Evolutionary conservation across 2,888 invertebrate species (phyloP), one percentile per base, ranked within the genome.

Genomic region (Malthinus flaveolus): DNA sequence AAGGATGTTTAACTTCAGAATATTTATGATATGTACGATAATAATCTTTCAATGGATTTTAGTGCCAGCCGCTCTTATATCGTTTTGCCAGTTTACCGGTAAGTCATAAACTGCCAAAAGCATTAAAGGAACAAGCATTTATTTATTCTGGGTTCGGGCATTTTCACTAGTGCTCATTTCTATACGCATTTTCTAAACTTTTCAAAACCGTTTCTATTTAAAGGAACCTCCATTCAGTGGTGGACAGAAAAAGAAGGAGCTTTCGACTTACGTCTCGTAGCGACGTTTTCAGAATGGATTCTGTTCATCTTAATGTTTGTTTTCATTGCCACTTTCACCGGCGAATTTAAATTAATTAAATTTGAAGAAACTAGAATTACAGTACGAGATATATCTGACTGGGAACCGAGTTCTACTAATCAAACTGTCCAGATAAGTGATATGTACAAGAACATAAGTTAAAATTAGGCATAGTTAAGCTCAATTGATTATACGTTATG

Each of bases 171-270:
- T n/a, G n/a, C n/a, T n/a, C n/a, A n/a, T n/a, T n/a, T n/a, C n/a
- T n/a, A n/a, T n/a, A n/a, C n/a, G n/a, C 4, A 7, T 10, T 36
- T 10, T 1, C 1, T 36, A 11, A 35, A 1, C 7, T 10, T 10
- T 3, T 36, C 2, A 23, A 23, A 23, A 23, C 5, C 23, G 2
- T 23, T 23, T 3, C 23, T 33, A n/a, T n/a, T 59, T 49, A 12
- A 36, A 58, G 63, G 62, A 32, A 32, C 57, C 10, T 32, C 45
- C 7, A 46, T 64, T 23, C 46, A 59, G 9, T 56, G 56, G 12
- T 67, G 67, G 67, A 61, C 61, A 7, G 45, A 61, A 51, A 47
- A 61, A 37, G 62, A 66, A 37, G 62, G 56, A 23, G 66, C 59
- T 1, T 66, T 57, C 31, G 33, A 50, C 12, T 44, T 58, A 33